Evolutionary conservation across 1,140 invertebrate species (phyloP).

Genomic region (Drosophila eugracilis): DNA sequence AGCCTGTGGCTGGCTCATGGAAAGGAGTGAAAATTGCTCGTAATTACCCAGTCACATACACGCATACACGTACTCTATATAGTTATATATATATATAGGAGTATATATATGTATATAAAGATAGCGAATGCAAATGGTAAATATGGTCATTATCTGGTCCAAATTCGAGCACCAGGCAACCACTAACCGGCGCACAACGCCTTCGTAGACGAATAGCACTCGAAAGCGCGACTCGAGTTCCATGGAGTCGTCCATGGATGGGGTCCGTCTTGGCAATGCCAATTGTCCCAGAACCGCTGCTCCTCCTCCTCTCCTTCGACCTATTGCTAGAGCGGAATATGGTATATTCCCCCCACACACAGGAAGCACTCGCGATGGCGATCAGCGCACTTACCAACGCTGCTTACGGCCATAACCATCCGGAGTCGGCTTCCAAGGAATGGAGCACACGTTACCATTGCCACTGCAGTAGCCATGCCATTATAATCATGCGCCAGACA

Average conservation of each 20-base stretch:
- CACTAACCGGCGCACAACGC: constrained; percentile 50
- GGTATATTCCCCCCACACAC: constrained; percentile 17
- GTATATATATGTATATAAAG: constrained; percentile 1
- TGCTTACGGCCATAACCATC: constrained; percentile 70
- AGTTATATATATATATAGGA: neutral
- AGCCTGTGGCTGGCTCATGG: constrained; percentile 62
- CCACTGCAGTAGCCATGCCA: constrained; percentile 37
- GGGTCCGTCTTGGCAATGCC: too few species aligned
- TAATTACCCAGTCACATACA: constrained; percentile 68
- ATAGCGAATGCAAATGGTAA: constrained; percentile 65
- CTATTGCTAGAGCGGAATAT: too few species aligned
- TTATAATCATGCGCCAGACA: constrained; percentile 73
- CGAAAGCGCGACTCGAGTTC: constrained; percentile 44
- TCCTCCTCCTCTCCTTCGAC: constrained; percentile 4
- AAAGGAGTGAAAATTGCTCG: constrained; percentile 81
- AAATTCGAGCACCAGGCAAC: constrained; percentile 57
- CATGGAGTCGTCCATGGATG: too few species aligned
- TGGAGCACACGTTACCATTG: constrained; percentile 5
- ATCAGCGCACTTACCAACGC: constrained; percentile 74
- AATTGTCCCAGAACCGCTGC: constrained; percentile 28
- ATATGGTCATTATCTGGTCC: constrained; percentile 76
- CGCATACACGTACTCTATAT: constrained; percentile 29
- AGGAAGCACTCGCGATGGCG: constrained; percentile 80
- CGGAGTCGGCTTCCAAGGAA: constrained; percentile 33
- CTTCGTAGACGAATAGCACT: constrained; percentile 59